phyloP scores from a whole-genome alignment of 2,113 vertebrate species.

The Urocitellus parryii region DNA sequence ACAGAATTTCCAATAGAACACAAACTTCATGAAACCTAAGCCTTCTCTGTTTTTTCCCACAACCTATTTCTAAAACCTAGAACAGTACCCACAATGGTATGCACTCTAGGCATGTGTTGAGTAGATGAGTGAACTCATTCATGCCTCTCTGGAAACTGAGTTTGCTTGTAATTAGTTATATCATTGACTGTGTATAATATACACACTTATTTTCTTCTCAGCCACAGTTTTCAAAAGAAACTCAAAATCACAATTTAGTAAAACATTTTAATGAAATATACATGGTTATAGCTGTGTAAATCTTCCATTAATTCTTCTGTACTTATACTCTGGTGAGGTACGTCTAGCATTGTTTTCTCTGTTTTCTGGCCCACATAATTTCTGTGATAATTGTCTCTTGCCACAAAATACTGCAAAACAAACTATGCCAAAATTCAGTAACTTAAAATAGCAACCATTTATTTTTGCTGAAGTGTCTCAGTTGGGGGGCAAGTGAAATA shows the following conservation, averaged over 20 bases:
- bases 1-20: constrained; percentile 16
- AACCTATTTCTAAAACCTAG: background rate
- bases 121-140: background rate
- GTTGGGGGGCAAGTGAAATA: background rate
- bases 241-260: background rate
- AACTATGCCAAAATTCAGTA: background rate
- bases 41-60: background rate
- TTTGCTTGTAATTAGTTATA: background rate
- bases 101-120: background rate
- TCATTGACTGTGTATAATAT: background rate
- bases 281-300: background rate
- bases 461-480: background rate
- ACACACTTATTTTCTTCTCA: background rate
- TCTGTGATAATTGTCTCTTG: background rate
- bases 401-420: background rate
- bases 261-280: background rate
- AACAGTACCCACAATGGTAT: background rate
- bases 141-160: background rate
- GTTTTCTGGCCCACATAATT: constrained; percentile 11
- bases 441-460: background rate
- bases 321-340: background rate
- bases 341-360: background rate
- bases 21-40: background rate
- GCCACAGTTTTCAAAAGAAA: background rate
- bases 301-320: background rate